phyloP scores from a whole-genome alignment of 37 sponge, comb jelly and placozoan genomes.

The Spongilla lacustris region DNA sequence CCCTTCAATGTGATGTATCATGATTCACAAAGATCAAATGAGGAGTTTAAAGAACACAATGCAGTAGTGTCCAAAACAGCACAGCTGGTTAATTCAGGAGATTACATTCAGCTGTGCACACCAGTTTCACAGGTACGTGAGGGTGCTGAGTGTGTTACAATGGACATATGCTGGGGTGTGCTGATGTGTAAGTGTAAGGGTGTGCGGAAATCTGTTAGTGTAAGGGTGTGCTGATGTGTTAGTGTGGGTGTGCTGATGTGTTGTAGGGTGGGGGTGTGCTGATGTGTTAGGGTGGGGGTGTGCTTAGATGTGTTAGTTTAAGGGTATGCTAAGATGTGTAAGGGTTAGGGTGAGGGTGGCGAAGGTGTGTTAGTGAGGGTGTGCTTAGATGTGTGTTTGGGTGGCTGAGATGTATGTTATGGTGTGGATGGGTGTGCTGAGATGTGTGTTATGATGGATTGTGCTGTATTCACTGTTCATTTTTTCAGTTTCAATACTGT shows the following conservation, averaged over 20 bases:
- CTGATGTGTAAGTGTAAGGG: background rate
- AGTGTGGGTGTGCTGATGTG: background rate
- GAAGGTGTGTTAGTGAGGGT: background rate
- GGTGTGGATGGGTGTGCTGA: background rate
- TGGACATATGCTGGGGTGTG: too few species aligned
- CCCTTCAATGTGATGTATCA: constrained; percentile 1
- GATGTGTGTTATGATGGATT: background rate
- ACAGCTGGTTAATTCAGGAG: background rate
- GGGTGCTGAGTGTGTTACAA: background rate
- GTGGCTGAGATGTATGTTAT: background rate
- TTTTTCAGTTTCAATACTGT: background rate
- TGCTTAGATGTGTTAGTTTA: background rate
- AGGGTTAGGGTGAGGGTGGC: background rate
- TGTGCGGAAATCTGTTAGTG: background rate
- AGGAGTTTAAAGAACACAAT: background rate
- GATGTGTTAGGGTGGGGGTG: background rate
- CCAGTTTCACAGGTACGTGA: background rate
- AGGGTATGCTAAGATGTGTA: background rate
- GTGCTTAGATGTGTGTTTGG: background rate
- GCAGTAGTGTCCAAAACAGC: background rate
- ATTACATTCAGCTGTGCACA: background rate
- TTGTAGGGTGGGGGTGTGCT: background rate
- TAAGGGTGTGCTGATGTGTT: background rate
- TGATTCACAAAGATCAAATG: background rate
- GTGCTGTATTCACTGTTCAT: background rate